Conservation (phyloP, 1,140 invertebrate genomes). For the Steinernema feltiae region DNA sequence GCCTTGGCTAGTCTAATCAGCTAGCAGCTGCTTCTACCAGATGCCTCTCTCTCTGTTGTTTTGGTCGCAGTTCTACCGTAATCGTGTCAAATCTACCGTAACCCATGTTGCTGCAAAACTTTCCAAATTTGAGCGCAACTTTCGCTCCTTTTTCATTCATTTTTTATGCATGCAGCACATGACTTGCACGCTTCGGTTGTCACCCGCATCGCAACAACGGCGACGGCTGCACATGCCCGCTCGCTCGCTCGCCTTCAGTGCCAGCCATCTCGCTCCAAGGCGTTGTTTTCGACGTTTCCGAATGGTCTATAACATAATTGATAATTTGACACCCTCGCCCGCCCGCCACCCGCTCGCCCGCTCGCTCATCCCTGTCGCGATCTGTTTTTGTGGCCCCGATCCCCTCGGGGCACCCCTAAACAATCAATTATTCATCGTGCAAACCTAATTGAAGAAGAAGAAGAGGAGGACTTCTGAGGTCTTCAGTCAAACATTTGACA, state of each 20-base stretch:
- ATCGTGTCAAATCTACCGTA: no score
- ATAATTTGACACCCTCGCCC: neutral
- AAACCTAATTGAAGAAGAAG: neutral
- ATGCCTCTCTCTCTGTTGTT: no score
- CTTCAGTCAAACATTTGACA: neutral
- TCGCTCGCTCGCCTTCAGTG: conserved; percentile 1
- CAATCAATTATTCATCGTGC: conserved; percentile 11
- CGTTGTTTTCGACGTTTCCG: conserved; percentile 13
- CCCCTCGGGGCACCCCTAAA: neutral
- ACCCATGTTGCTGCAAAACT: no score
- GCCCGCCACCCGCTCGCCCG: neutral
- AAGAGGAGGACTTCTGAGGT: neutral
- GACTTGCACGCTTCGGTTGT: no score
- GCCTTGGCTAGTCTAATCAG: no score
- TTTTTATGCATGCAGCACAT: no score
- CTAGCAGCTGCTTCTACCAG: no score
- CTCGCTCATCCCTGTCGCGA: neutral
- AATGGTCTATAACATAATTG: conserved; percentile 4
- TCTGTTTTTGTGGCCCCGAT: neutral
- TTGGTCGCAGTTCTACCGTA: no score
- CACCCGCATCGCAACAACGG: no score
- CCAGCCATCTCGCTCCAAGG: neutral
- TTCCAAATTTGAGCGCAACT: no score
- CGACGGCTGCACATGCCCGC: no score
- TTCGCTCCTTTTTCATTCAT: no score